Percentiles rank a stretch among this genome's conserved stretches.
Conservation (phyloP, 2,797 vertebrate genomes). For the Scyliorhinus canicula region DNA sequence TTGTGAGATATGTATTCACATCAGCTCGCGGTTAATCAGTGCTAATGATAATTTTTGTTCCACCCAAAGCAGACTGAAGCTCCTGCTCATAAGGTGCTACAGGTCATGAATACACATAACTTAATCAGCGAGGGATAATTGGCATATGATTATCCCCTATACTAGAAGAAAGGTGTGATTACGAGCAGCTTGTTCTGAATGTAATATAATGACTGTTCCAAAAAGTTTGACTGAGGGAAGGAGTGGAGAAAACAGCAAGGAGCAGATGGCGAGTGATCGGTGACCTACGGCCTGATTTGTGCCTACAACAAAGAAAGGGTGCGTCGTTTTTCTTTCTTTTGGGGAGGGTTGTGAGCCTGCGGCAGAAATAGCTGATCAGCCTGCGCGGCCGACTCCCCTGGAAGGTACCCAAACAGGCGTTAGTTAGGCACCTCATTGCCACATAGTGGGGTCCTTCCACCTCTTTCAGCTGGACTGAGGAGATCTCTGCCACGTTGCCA, state of each 20-base stretch:
- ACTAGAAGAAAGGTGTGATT: slow-evolving; percentile 16
- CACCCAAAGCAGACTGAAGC: slow-evolving; percentile 17
- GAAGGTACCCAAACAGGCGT: background rate
- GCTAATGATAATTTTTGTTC: background rate
- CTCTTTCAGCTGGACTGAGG: background rate
- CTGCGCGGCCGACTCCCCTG: background rate
- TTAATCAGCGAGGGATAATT: slow-evolving; percentile 26
- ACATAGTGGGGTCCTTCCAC: too few species aligned
- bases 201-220: background rate
- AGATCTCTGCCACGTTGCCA: background rate
- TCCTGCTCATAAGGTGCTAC: background rate
- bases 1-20: slow-evolving; percentile 24
- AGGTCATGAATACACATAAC: slow-evolving; percentile 33
- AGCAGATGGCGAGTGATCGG: background rate
- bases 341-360: background rate
- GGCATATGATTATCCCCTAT: background rate
- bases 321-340: background rate
- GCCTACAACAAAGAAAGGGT: background rate
- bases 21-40: slow-evolving; percentile 22
- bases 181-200: slow-evolving; percentile 23
- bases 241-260: background rate
- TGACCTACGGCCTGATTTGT: background rate
- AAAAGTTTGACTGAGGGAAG: background rate
- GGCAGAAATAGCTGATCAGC: background rate
- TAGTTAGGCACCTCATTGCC: background rate